Conservation (phyloP, 2,888 invertebrate species). For the Hecatera dysodea region DNA sequence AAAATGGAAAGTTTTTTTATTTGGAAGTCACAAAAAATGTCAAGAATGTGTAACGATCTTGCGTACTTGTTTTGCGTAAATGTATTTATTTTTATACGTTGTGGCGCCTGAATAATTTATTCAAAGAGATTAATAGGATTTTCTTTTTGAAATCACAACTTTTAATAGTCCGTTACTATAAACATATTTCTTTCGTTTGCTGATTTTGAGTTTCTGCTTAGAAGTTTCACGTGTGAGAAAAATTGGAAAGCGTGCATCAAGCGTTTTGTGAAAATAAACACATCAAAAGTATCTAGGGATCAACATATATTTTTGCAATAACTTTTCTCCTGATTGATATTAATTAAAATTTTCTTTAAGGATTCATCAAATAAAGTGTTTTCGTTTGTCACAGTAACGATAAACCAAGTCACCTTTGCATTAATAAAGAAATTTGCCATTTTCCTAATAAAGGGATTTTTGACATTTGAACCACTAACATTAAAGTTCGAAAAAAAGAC, state of each 20-base stretch:
- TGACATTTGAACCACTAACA: too few relatives aligned
- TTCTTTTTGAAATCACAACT: conserved; percentile 46
- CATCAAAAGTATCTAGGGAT: too few relatives aligned
- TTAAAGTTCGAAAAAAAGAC: too few relatives aligned
- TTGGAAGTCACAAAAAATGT: conserved; percentile 29
- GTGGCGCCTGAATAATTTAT: conserved; percentile 52
- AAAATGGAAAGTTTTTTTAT: background rate
- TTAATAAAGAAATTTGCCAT: too few relatives aligned
- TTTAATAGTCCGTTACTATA: conserved; percentile 45
- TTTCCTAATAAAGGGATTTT: too few relatives aligned
- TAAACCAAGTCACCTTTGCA: too few relatives aligned
- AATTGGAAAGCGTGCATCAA: background rate
- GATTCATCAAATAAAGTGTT: too few relatives aligned
- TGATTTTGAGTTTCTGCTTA: conserved; percentile 23
- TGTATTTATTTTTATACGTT: conserved; percentile 36
- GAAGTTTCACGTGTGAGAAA: background rate
- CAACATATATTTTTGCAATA: too few relatives aligned
- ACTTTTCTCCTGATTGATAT: too few relatives aligned
- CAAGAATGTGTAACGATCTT: conserved; percentile 26
- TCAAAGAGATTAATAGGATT: conserved; percentile 48
- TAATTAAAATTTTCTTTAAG: too few relatives aligned
- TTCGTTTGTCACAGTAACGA: too few relatives aligned
- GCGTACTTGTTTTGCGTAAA: conserved; percentile 41
- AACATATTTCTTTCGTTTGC: background rate
- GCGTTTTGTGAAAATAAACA: background rate